Evolutionary conservation across 2,888 invertebrate species (phyloP).

Genomic region (Sarcophaga rosellei): DNA sequence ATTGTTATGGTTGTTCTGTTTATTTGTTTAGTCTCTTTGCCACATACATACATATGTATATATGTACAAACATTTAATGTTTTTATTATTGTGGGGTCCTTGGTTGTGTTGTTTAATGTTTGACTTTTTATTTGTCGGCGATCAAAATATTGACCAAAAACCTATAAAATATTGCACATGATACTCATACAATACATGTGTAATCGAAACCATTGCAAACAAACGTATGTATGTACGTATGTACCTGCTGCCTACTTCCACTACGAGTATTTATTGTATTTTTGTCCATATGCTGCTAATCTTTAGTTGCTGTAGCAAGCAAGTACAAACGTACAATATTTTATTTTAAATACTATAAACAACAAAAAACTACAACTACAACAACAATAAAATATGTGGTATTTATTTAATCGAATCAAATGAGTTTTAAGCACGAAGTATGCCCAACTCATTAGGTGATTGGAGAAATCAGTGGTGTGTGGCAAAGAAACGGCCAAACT

Average conservation of each 20-base stretch:
- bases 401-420: slow-evolving; percentile 61
- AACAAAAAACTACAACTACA: not conserved
- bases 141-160: slow-evolving; percentile 67
- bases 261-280: slow-evolving; percentile 62
- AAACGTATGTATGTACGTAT: not conserved
- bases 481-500: not conserved
- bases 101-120: slow-evolving; percentile 48
- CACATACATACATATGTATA: not conserved
- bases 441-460: slow-evolving; percentile 18
- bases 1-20: slow-evolving; percentile 41
- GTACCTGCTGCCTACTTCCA: not conserved
- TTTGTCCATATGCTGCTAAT: slow-evolving; percentile 77
- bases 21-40: slow-evolving; percentile 60
- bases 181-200: slow-evolving; percentile 13
- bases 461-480: slow-evolving; percentile 43
- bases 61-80: slow-evolving; percentile 40
- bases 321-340: not conserved
- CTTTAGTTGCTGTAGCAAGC: slow-evolving; percentile 44
- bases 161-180: slow-evolving; percentile 12
- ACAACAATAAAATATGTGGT: slow-evolving; percentile 22
- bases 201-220: not conserved
- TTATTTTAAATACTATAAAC: too few species aligned
- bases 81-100: slow-evolving; percentile 41
- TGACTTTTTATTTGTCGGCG: slow-evolving; percentile 62
- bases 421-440: slow-evolving; percentile 61